Conservation (phyloP, 2,797 vertebrate species). For the Pyrocephalus nanus region DNA sequence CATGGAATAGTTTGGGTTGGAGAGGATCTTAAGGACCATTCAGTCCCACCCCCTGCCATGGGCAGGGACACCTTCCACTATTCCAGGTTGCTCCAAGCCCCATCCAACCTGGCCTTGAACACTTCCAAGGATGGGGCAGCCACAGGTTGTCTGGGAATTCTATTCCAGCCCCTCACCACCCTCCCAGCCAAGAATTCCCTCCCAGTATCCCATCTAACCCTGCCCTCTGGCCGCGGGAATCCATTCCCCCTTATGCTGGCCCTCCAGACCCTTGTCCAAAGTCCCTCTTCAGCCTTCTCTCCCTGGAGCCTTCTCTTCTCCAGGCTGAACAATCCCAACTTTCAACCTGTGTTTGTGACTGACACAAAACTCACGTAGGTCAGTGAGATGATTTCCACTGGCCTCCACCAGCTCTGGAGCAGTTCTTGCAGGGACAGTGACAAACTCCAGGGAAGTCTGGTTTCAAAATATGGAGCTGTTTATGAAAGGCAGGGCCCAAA, state of each 20-base stretch:
- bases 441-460: background rate
- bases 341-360: background rate
- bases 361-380: background rate
- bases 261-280: background rate
- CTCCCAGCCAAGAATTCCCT: background rate
- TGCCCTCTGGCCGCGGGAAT: fast-evolving
- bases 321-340: background rate
- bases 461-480: background rate
- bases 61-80: background rate
- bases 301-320: background rate
- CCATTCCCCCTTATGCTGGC: background rate
- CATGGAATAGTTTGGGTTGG: fast-evolving
- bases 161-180: background rate
- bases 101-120: background rate
- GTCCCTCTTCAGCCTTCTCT: background rate
- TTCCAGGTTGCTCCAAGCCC: background rate
- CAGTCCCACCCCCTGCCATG: background rate
- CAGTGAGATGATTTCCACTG: background rate
- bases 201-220: fast-evolving
- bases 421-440: background rate
- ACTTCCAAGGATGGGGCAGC: background rate
- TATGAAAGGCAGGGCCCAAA: background rate
- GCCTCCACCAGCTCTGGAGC: background rate
- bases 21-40: fast-evolving
- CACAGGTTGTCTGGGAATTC: background rate